Percentiles rank a stretch among this genome's conserved stretches.
phyloP scores from a whole-genome alignment of 2,113 vertebrate genomes.

The Zosterops lateralis region DNA sequence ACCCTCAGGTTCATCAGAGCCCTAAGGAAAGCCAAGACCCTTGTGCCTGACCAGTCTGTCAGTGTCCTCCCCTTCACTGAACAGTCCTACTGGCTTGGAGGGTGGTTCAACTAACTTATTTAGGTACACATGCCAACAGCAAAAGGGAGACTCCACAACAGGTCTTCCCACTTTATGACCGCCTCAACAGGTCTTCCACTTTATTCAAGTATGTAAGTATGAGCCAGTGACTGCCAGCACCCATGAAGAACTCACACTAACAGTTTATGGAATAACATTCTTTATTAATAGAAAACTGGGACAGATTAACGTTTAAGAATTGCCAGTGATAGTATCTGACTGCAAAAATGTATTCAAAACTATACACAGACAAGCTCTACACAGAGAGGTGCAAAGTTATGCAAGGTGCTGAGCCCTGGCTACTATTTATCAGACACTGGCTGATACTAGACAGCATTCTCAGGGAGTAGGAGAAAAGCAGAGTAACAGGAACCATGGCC shows the following conservation, averaged over 20 bases:
- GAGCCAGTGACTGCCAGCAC: not conserved
- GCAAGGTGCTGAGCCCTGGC: not conserved
- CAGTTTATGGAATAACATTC: not conserved
- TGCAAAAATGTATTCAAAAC: not conserved
- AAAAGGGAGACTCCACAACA: not conserved
- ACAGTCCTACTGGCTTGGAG: not conserved
- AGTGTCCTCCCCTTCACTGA: not conserved
- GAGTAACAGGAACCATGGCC: not conserved
- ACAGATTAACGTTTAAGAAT: not conserved
- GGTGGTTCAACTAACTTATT: not conserved
- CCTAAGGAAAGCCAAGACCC: not conserved
- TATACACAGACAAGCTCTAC: not conserved
- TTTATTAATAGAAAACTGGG: not conserved
- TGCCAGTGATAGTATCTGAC: not conserved
- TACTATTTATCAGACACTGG: not conserved
- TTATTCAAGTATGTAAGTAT: not conserved
- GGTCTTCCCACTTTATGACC: not conserved
- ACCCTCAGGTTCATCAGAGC: too few species aligned
- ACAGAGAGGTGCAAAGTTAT: not conserved
- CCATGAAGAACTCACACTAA: not conserved
- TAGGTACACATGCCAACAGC: not conserved
- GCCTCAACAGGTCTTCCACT: not conserved
- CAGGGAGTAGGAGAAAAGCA: too few species aligned
- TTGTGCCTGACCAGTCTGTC: not conserved
- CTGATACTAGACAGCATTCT: not conserved